Conservation (phyloP, 1,140 invertebrate genomes). For the Drosophila equinoxialis region DNA sequence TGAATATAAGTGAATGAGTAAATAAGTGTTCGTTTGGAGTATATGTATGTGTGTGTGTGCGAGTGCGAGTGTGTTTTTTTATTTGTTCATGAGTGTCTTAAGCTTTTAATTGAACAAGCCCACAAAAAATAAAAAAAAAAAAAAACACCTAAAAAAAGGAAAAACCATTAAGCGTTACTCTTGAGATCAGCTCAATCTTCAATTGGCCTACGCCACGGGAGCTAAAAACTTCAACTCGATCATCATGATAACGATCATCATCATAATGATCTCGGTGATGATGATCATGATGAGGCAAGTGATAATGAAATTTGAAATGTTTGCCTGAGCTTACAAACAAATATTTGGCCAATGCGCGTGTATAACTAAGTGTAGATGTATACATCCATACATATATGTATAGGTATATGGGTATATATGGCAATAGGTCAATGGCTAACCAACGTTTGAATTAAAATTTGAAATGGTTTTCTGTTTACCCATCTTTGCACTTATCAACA, state of each 20-base stretch:
- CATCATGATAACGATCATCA: constrained; percentile 13
- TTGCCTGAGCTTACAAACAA: constrained; percentile 46
- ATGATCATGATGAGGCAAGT: constrained; percentile 43
- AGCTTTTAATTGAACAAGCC: constrained; percentile 77
- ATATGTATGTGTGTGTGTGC: constrained; percentile 6
- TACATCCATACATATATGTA: constrained; percentile 20
- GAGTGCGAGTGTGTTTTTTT: neutral
- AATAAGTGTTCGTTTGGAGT: constrained; percentile 5
- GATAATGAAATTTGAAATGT: constrained; percentile 63
- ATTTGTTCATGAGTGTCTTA: constrained; percentile 32
- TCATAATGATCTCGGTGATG: constrained; percentile 14
- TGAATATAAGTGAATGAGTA: constrained; percentile 6
- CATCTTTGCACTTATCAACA: constrained; percentile 48
- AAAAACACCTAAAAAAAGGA: constrained; percentile 21
- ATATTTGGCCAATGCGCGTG: constrained; percentile 68
- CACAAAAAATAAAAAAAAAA: constrained; percentile 29
- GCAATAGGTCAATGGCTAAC: constrained; percentile 76
- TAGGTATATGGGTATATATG: constrained; percentile 42
- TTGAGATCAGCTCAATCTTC: constrained; percentile 57
- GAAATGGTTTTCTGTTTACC: constrained; percentile 11
- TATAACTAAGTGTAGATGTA: constrained; percentile 46
- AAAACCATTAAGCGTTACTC: constrained; percentile 69
- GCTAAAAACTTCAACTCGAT: constrained; percentile 45
- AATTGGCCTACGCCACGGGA: constrained; percentile 65
- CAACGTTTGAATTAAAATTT: constrained; percentile 10